Evolutionary conservation across 2,888 invertebrate species (phyloP), one percentile per base, ranked within the genome.

Genomic region (Bhutanitis thaidina): DNA sequence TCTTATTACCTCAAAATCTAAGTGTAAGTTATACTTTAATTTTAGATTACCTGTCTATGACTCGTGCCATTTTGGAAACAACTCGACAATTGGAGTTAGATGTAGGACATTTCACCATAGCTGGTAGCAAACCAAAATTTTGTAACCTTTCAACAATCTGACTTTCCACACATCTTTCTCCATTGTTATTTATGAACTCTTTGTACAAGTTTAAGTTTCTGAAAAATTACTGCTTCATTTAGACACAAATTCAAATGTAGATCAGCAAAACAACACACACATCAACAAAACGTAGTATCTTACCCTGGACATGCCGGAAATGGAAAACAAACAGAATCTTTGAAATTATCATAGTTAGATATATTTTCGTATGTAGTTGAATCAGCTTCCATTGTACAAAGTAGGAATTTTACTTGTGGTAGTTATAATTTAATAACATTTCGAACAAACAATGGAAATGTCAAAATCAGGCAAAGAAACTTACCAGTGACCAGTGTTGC

Each of bases 371-470:
- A 74, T 1, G 90, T 90, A 20, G 90, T 90, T 7, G 90, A 90
- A 64, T 90, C 90, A 49, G 90, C 79, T 74, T 90, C 90, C 90
- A 90, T 88, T 57, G 34, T 34, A n/a, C 7, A 34, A 13, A n/a
- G 12, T 3, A 34, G 10, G 7, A n/a, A n/a, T n/a, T n/a, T n/a
- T n/a, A n/a, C n/a, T n/a, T n/a, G n/a, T n/a, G n/a, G n/a, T n/a
- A n/a, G n/a, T n/a, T n/a, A n/a, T n/a, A n/a, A n/a, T n/a, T n/a
- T n/a, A n/a, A n/a, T n/a, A n/a, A n/a, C n/a, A n/a, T n/a, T n/a
- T n/a, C n/a, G n/a, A n/a, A n/a, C n/a, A n/a, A n/a, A n/a, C n/a
- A n/a, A n/a, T n/a, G n/a, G n/a, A n/a, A n/a, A n/a, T n/a, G n/a
- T n/a, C n/a, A n/a, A n/a, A n/a, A n/a, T n/a, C n/a, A n/a, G n/a